Evolutionary conservation across 2,797 vertebrate species (phyloP), one percentile per base, ranked within the genome.

Genomic region (Premnoplex brunnescens): DNA sequence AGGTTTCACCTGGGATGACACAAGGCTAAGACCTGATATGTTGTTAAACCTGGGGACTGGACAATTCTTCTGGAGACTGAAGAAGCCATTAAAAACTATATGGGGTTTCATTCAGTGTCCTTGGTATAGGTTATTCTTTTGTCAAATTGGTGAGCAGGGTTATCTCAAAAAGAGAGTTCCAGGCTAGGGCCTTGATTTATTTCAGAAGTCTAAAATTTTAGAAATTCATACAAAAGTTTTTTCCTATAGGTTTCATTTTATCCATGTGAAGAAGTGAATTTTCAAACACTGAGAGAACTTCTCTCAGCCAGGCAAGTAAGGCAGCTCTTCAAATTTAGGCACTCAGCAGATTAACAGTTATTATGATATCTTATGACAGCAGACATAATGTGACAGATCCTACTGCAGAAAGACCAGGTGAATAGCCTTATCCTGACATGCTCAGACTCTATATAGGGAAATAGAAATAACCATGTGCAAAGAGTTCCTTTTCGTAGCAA

Each of bases 11-110:
- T 36, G 30, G 27, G 7, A 41, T 27, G 55, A n/a, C 62, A 72
- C 14, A 0, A 3, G 34, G 7, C 41, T 28, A 48, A 2, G 2
- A 17, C 4, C 6, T 3, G 3, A 34, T 24, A 26, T 0, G 1
- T 14, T 55, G 8, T 8, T n/a, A 20, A 41, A 39, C 5, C 12
- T 28, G 17, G 6, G 14, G 4, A 28, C 14, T 30, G 39, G 11
- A 28, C 0, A 0, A 48, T 75, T 30, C 17, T 76, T 28, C 15
- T 0, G 1, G 27, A n/a, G 23, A 19, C 6, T 54, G 43, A 78
- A 52, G 20, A 12, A 76, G 14, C 13, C 55, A 21, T 75, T 86
- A 37, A 76, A 89, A 88, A 54, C 36, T 28, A 27, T 20, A n/a
- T 8, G 17, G 5, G 2, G 11, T 69, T 95, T 91, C 10, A 37